Evolutionary conservation across 2,888 invertebrate species (phyloP).

Genomic region (Mechanitis messenoides): DNA sequence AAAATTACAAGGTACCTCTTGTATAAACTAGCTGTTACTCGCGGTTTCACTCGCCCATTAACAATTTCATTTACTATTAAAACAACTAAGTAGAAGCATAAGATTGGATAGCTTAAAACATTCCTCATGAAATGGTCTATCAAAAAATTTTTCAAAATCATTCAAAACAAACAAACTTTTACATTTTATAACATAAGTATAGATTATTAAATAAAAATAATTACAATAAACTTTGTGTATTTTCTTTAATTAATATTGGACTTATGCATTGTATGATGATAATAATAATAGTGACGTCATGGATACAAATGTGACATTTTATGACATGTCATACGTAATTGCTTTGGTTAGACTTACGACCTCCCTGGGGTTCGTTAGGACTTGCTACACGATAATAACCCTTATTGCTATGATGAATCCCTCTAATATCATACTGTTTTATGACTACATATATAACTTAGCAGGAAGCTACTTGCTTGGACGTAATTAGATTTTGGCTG

Average conservation of each 20-base stretch:
- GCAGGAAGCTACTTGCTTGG: constrained; percentile 14
- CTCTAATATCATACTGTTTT: constrained; percentile 40
- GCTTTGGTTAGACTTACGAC: constrained; percentile 49
- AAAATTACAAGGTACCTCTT: not conserved
- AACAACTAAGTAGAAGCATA: too few relatives aligned
- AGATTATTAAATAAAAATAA: too few relatives aligned
- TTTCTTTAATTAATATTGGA: not conserved
- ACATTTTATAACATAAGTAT: too few relatives aligned
- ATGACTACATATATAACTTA: constrained; percentile 34
- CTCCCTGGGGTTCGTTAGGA: constrained; percentile 42
- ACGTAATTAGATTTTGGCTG: constrained; percentile 24
- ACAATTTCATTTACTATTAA: too few relatives aligned
- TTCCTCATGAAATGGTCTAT: too few relatives aligned
- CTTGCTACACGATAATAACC: constrained; percentile 46
- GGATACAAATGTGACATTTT: constrained; percentile 47
- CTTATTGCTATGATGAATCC: constrained; percentile 37
- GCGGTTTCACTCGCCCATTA: too few relatives aligned
- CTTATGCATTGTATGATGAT: not conserved
- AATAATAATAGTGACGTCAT: constrained; percentile 7
- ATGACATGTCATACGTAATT: constrained; percentile 68
- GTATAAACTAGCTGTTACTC: too few relatives aligned
- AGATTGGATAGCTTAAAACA: too few relatives aligned
- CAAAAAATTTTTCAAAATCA: too few relatives aligned
- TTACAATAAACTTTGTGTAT: too few relatives aligned
- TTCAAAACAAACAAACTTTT: too few relatives aligned